Base-by-base conservation (phyloP, 2,113 vertebrate species). In the Rousettus leschenaultii region DNA sequence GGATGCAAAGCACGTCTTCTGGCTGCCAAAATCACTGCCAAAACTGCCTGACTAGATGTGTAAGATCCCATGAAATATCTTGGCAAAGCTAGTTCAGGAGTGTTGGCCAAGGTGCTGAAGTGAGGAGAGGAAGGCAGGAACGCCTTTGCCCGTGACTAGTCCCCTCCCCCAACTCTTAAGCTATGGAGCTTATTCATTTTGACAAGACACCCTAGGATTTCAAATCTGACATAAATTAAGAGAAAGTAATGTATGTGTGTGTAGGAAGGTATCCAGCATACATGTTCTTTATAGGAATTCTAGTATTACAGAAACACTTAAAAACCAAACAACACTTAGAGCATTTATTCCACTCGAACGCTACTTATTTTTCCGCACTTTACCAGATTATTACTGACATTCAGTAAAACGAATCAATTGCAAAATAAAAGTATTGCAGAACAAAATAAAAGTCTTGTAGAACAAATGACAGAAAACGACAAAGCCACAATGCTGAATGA, bases 91-190 rank as follows among this genome's bases (percentile, higher is more conserved):
- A 16, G 30, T 38, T 74, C 18, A 14, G 45, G 83, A 96, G 91
- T 97, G 95, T 97, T 97, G 89, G 97, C 97, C 97, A 96, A 95
- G 95, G 97, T 97, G 97, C 96, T 97, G 95, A 97, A 97, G 65
- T 13, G 38, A 92, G n/a, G n/a, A 11, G 7, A 43, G 24, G 40
- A 88, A 14, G n/a, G n/a, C 40, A n/a, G 61, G 43, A 24, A 16
- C 59, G 86, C 53, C 79, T 92, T 86, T 63, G 75, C 73, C 48
- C 38, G 11, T 6, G 11, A 80, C 18, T 45, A 15, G 51, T 2
- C 4, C 48, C 24, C 33, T 35, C 95, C 51, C 66, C 53, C 21
- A 12, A 14, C 22, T 45, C 48, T 83, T 26, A 96, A 85, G 63
- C 94, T 66, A 48, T 0, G 19, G 68, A 83, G 45, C 26, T 95